A percentile compares a stretch with the other conserved stretches of the same genome.
Evolutionary conservation across 2,113 vertebrate species (phyloP).

Genomic region (Zapus hudsonius): DNA sequence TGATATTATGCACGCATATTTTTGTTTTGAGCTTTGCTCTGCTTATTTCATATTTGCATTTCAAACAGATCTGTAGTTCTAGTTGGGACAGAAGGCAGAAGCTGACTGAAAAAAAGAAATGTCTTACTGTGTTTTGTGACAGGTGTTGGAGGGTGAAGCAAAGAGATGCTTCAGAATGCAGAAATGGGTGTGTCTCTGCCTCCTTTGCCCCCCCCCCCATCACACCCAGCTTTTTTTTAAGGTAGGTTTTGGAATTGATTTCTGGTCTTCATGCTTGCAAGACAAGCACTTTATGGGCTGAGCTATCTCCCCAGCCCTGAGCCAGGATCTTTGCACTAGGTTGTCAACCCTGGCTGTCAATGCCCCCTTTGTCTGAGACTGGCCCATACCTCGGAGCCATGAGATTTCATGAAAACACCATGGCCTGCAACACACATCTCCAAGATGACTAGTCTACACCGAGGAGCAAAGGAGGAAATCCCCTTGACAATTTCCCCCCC

Average conservation of each 20-base stretch:
- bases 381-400: not conserved
- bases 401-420: not conserved
- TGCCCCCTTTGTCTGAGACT: not conserved
- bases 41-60: slow-evolving; percentile 7
- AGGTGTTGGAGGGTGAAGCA: not conserved
- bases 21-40: not conserved
- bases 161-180: not conserved
- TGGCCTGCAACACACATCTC: not conserved
- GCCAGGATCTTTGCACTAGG: not conserved
- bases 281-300: too few relatives aligned
- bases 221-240: too few relatives aligned
- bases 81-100: not conserved
- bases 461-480: not conserved
- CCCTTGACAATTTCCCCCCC: not conserved
- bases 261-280: too few relatives aligned
- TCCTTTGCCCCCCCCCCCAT: not conserved
- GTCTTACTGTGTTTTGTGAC: slow-evolving; percentile 18
- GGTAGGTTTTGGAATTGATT: too few relatives aligned
- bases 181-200: not conserved
- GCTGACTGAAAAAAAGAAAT: not conserved
- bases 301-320: too few relatives aligned
- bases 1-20: not conserved
- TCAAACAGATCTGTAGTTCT: not conserved
- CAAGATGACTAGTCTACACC: not conserved
- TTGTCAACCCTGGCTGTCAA: not conserved